Percentiles rank a stretch among this genome's conserved stretches.
Evolutionary conservation across 2,888 invertebrate species (phyloP).

Genomic region (Chrysodeixis includens): DNA sequence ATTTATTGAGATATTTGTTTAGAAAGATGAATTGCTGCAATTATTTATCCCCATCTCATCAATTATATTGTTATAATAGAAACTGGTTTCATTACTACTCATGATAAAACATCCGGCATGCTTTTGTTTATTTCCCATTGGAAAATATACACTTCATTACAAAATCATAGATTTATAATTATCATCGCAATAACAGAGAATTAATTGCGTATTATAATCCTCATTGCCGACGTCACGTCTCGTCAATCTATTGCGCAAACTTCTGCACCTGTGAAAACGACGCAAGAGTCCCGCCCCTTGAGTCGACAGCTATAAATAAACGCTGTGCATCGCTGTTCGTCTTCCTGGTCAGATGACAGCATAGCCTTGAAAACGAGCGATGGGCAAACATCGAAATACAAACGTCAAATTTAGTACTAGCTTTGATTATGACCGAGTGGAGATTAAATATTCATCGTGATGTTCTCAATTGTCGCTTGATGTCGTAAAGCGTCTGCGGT

Average conservation of each 20-base stretch:
- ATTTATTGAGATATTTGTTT: not conserved
- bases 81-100: not conserved
- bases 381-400: slow-evolving; percentile 44
- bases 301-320: slow-evolving; percentile 67
- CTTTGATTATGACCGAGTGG: slow-evolving; percentile 25
- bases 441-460: slow-evolving; percentile 17
- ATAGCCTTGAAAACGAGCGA: slow-evolving; percentile 64
- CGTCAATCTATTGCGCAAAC: slow-evolving; percentile 45
- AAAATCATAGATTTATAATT: not conserved
- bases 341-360: slow-evolving; percentile 76
- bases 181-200: slow-evolving; percentile 24
- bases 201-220: slow-evolving; percentile 15
- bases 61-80: not conserved
- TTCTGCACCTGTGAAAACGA: slow-evolving; percentile 60
- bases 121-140: slow-evolving; percentile 24
- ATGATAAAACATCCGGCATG: slow-evolving; percentile 36
- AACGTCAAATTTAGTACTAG: slow-evolving; percentile 26
- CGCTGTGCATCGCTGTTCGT: slow-evolving; percentile 67
- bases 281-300: slow-evolving; percentile 67
- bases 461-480: slow-evolving; percentile 25
- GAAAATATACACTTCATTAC: not conserved
- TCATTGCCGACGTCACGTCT: slow-evolving; percentile 17
- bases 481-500: slow-evolving; percentile 29
- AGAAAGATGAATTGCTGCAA: not conserved
- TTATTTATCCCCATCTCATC: not conserved